Conservation (phyloP, 2,113 vertebrate genomes). For the Oncorhynchus nerka region DNA sequence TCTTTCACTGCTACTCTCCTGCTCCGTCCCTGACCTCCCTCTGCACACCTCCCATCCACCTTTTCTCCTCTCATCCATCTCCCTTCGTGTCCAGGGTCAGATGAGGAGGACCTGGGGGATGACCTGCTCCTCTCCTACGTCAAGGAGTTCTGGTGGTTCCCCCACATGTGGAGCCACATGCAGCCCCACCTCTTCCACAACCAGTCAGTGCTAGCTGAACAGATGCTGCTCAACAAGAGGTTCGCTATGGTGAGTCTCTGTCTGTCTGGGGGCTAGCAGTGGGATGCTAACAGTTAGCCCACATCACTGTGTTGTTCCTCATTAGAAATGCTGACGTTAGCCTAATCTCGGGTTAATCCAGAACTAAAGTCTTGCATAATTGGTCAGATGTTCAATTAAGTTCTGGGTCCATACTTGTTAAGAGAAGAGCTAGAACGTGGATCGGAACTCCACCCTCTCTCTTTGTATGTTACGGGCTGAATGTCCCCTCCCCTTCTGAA, state of each 20-base stretch:
- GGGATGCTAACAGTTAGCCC: no score
- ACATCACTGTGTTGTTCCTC: neutral
- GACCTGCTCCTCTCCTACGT: slow-evolving; percentile 91
- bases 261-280: slow-evolving; percentile 10
- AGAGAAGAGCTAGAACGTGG: no score
- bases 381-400: no score
- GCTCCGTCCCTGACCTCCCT: neutral
- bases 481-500: no score
- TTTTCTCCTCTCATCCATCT: neutral
- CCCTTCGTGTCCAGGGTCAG: slow-evolving; percentile 76
- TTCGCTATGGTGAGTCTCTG: slow-evolving; percentile 85
- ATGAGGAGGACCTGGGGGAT: slow-evolving; percentile 92
- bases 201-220: slow-evolving; percentile 92
- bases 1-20: no score
- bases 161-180: slow-evolving; percentile 99
- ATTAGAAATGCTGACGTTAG: no score
- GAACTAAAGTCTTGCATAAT: no score
- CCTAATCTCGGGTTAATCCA: no score
- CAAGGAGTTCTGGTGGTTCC: slow-evolving; percentile 99
- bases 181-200: slow-evolving; percentile 99
- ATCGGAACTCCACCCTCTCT: no score
- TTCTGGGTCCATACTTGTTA: no score
- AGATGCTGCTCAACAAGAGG: slow-evolving; percentile 97
- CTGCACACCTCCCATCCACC: no score
- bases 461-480: no score